Evolutionary conservation across 2,797 vertebrate genomes (phyloP), one percentile per base, ranked within the genome.

Genomic region (Merluccius polli): DNA sequence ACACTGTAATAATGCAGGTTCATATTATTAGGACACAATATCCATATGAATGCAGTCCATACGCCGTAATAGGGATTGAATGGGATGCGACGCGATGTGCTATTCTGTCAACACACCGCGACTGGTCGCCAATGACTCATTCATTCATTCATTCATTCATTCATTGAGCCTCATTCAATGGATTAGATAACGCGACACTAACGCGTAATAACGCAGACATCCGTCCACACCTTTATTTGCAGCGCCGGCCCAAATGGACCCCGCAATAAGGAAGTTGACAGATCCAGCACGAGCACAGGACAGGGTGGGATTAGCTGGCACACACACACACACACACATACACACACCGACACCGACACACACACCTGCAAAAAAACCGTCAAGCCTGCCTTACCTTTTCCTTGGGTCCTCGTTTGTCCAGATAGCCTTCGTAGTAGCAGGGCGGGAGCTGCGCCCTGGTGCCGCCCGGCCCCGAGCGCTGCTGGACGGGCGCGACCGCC

Each of bases 351-450:
- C n/a, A n/a, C n/a, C n/a, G n/a, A n/a, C n/a, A n/a, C n/a, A 77
- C 81, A 84, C 70, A 67, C 71, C 44, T 1, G 76, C 74, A 30
- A 18, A 21, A n/a, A n/a, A n/a, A n/a, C n/a, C 72, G 72, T 0
- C 0, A 38, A 36, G 10, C 87, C 30, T 90, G 96, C 96, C 95
- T 83, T 93, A 97, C 96, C 95, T 83, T 93, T 30, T 96, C 95
- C 10, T 89, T 88, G 13, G 92, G 83, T 27, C 91, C 93, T 59
- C 95, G 89, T 83, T 96, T 97, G 84, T 96, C 93, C 81, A 97
- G 89, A 84, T 94, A 96, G 15, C 94, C 95, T 86, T 96, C 95
- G 6, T 95, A 92, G 87, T 95, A 95, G 82, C 93, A 95, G 7
- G 92, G 90, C 4, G 94, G 91, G 27, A 91, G 91, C 87, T 93